Conservation (phyloP, 2,113 vertebrate genomes). For the Pongo abelii region DNA sequence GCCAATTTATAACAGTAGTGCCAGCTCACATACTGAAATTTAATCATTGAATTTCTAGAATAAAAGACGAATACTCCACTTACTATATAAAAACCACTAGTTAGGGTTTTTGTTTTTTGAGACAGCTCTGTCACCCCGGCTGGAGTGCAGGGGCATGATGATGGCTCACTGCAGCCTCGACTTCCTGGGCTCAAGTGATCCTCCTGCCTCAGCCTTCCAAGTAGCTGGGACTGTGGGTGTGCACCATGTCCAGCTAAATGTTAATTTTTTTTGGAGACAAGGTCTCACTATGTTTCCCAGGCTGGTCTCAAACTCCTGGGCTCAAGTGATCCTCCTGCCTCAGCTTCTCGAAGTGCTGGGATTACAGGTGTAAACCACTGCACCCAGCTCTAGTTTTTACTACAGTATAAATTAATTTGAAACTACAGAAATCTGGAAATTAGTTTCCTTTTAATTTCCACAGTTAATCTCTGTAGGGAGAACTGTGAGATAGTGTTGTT, state of each 20-base stretch:
- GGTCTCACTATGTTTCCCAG: no score
- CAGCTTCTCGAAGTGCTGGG: no score
- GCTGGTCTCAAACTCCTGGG: no score
- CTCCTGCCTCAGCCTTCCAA: no score
- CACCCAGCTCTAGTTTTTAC: background rate
- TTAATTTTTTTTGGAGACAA: no score
- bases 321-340: no score
- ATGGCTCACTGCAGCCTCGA: no score
- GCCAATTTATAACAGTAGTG: background rate
- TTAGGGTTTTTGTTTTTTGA: background rate
- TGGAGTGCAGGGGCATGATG: no score
- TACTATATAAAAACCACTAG: background rate
- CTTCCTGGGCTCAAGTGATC: no score
- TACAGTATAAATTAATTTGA: conserved; percentile 19
- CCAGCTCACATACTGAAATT: background rate
- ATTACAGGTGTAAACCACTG: background rate
- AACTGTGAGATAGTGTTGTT: background rate
- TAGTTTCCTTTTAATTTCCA: background rate
- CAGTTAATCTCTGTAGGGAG: background rate
- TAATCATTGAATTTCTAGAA: conserved; percentile 44
- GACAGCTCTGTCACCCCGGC: no score
- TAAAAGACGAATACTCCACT: conserved; percentile 25
- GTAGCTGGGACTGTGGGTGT: no score
- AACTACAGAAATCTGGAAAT: conserved; percentile 23
- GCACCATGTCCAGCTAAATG: no score